Conservation (phyloP, 64 coral and sea anemone genomes). For the Acropora yongei region DNA sequence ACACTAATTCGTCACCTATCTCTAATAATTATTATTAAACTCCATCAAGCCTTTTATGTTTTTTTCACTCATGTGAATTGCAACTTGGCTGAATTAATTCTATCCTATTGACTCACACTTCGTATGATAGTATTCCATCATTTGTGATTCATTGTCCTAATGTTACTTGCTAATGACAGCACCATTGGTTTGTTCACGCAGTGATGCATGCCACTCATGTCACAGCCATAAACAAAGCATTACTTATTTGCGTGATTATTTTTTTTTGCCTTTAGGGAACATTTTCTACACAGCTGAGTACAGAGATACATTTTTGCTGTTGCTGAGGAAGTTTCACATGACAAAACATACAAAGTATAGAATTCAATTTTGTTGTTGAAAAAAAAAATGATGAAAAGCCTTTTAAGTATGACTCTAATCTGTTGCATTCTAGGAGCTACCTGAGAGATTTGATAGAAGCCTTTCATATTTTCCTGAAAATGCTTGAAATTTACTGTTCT, state of each 20-base stretch:
- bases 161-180: not conserved
- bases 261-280: constrained; percentile 60
- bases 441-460: constrained; percentile 91
- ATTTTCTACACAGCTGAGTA: constrained; percentile 95
- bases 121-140: not conserved
- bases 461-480: constrained; percentile 96
- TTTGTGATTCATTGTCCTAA: not conserved
- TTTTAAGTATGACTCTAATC: not conserved
- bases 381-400: too few species aligned
- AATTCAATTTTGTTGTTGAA: not conserved
- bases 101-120: not conserved
- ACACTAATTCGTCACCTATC: too few species aligned
- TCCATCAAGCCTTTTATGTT: too few species aligned
- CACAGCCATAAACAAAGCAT: too few species aligned
- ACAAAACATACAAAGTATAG: constrained; percentile 91
- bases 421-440: constrained; percentile 67
- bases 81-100: too few species aligned
- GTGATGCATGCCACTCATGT: too few species aligned
- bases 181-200: not conserved
- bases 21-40: too few species aligned
- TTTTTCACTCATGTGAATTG: too few species aligned
- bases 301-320: constrained; percentile 84
- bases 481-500: constrained; percentile 84
- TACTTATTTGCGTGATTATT: not conserved
- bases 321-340: constrained; percentile 88